These are phyloP conservation scores for Caenorhabditis imperialis DNA, from an alignment of 2,888 invertebrate species.

Conservation along the genomic window DNA sequence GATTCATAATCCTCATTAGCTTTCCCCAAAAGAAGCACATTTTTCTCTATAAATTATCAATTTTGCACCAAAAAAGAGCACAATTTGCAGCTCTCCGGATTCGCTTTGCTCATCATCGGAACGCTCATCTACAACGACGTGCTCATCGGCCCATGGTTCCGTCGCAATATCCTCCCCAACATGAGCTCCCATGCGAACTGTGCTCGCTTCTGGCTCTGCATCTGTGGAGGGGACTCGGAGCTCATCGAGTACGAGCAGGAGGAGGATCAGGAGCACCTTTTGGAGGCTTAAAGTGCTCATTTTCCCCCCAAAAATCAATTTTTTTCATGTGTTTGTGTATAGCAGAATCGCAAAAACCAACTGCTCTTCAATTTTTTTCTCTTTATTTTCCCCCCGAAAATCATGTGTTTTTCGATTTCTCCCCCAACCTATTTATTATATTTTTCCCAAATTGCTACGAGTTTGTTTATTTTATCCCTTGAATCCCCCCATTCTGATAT, in stretches of 20 bases:
- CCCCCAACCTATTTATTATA: slow-evolving; percentile 15
- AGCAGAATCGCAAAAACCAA: slow-evolving; percentile 30
- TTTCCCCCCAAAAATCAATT: slow-evolving; percentile 4
- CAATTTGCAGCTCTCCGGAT: slow-evolving; percentile 83
- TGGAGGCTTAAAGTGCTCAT: slow-evolving; percentile 32
- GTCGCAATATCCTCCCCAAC: slow-evolving; percentile 57
- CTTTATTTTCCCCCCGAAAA: slow-evolving; percentile 5
- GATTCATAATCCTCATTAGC: no score
- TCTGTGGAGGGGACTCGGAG: slow-evolving; percentile 48
- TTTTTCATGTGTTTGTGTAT: slow-evolving; percentile 32
- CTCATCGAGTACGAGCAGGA: slow-evolving; percentile 47
- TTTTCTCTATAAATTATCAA: no score
- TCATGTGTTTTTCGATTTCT: slow-evolving; percentile 9
- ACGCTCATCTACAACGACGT: slow-evolving; percentile 85
- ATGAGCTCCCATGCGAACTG: slow-evolving; percentile 37
- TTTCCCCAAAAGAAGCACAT: no score
- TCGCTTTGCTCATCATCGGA: slow-evolving; percentile 85
- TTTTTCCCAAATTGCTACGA: slow-evolving; percentile 32
- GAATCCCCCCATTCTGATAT: no score
- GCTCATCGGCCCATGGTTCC: slow-evolving; percentile 75
- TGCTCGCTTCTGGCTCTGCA: slow-evolving; percentile 49
- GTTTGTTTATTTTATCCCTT: slow-evolving; percentile 16
- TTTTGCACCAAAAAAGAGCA: not conserved
- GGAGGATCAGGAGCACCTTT: slow-evolving; percentile 42
- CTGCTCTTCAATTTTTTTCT: slow-evolving; percentile 13